These are phyloP conservation scores for Protosalanx chinensis DNA, from an alignment of 2,797 vertebrate species.

Conservation along the genomic window DNA sequence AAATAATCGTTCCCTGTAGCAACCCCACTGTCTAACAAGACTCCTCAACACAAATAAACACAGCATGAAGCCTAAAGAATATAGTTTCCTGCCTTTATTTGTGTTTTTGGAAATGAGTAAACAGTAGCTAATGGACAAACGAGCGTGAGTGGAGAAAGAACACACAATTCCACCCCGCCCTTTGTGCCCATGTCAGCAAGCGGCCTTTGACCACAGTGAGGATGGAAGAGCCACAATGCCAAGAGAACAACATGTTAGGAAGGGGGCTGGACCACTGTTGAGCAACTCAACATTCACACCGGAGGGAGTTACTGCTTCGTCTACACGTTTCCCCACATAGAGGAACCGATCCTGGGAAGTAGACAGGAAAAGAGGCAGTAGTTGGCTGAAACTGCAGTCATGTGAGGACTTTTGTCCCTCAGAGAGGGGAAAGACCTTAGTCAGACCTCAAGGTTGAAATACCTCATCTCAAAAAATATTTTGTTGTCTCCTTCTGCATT, in stretches of 20 bases:
- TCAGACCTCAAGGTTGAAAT: slow-evolving; percentile 33
- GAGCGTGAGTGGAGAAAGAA: slow-evolving; percentile 5
- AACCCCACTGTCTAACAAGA: not conserved
- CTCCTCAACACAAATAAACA: slow-evolving; percentile 28
- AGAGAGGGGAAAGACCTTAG: slow-evolving; percentile 22
- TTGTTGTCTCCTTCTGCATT: not conserved
- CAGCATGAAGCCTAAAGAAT: slow-evolving; percentile 22
- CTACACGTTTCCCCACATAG: slow-evolving; percentile 1
- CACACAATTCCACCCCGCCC: not conserved
- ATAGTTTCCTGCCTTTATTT: slow-evolving; percentile 35
- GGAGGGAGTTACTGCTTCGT: not conserved
- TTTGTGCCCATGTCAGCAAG: slow-evolving; percentile 9
- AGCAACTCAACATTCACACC: not conserved
- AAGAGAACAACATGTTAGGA: slow-evolving; percentile 29
- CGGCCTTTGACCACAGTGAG: slow-evolving; percentile 24
- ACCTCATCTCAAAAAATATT: not conserved
- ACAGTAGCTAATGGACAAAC: slow-evolving; percentile 9
- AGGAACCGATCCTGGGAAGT: not conserved
- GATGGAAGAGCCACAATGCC: not conserved
- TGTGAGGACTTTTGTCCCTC: slow-evolving; percentile 4
- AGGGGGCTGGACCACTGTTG: not conserved
- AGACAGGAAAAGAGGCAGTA: not conserved
- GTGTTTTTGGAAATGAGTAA: slow-evolving; percentile 11
- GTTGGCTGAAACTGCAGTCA: slow-evolving; percentile 1
- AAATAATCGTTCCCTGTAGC: not conserved